These are phyloP conservation scores for Nixonia krombeini DNA, from an alignment of 1,140 invertebrate species.

Conservation along the genomic window DNA sequence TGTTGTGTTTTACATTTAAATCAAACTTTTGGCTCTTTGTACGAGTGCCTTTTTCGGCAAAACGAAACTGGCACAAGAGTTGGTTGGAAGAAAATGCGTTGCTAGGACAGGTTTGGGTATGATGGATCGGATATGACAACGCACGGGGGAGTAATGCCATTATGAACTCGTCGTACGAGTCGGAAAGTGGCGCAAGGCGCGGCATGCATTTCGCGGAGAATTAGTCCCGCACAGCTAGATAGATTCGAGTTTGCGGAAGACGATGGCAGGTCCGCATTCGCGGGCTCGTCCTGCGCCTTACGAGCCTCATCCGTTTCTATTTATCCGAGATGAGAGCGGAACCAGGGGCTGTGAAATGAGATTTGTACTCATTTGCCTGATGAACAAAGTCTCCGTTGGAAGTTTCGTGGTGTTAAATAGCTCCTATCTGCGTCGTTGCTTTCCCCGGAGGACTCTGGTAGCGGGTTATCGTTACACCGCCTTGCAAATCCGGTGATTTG, in stretches of 20 bases:
- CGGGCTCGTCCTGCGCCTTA: constrained; percentile 28
- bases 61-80: background rate
- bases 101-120: constrained; percentile 18
- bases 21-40: too few relatives aligned
- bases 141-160: constrained; percentile 19
- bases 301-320: constrained; percentile 53
- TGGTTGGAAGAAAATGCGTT: background rate
- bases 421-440: constrained; percentile 41
- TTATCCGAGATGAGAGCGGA: constrained; percentile 44
- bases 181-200: constrained; percentile 19
- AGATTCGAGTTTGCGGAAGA: constrained; percentile 50
- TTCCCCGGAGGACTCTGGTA: constrained; percentile 43
- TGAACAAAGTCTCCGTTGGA: constrained; percentile 51
- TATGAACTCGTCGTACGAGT: constrained; percentile 31
- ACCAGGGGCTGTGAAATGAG: constrained; percentile 49
- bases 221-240: constrained; percentile 40
- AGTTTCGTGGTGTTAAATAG: constrained; percentile 52
- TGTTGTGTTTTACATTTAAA: too few relatives aligned
- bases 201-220: constrained; percentile 46
- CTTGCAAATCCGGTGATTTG: constrained; percentile 47
- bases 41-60: constrained; percentile 16
- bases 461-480: constrained; percentile 44
- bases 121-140: constrained; percentile 29
- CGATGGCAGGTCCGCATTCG: constrained; percentile 30
- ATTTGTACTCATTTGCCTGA: constrained; percentile 58